Evolutionary conservation across 2,113 vertebrate species (phyloP).

Genomic region (Pangasianodon gigas): DNA sequence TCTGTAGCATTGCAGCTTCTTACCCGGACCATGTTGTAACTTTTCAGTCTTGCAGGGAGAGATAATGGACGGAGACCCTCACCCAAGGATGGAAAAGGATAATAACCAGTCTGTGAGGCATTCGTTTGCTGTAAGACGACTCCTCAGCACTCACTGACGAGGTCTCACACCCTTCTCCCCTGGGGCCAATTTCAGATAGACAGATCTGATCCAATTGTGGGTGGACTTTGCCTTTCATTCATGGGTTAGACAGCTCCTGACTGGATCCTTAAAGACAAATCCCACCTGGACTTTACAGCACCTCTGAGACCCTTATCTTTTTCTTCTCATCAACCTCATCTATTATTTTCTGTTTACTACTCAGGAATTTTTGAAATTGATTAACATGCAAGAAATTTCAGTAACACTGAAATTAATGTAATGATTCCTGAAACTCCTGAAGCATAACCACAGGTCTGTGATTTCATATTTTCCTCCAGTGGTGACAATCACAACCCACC

Average conservation of each 20-base stretch:
- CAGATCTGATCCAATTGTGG: constrained; percentile 25
- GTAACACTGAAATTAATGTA: no score
- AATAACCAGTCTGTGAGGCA: constrained; percentile 19
- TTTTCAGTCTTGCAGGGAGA: constrained; percentile 17
- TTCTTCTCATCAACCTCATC: background rate
- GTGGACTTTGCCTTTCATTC: constrained; percentile 18
- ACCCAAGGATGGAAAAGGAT: constrained; percentile 27
- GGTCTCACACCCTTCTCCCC: constrained; percentile 28
- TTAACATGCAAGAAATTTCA: background rate
- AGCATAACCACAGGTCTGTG: no score
- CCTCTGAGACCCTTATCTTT: background rate
- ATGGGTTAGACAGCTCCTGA: constrained; percentile 27
- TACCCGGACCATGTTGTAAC: background rate
- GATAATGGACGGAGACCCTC: constrained; percentile 10
- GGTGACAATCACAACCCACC: no score
- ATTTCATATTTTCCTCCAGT: no score
- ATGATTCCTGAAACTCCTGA: no score
- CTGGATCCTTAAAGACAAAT: constrained; percentile 14
- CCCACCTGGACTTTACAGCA: constrained; percentile 25
- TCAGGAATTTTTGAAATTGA: background rate
- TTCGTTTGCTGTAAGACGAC: constrained; percentile 40
- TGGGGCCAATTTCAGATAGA: constrained; percentile 30
- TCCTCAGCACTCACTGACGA: constrained; percentile 17
- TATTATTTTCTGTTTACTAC: background rate
- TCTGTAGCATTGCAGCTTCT: background rate